These are phyloP conservation scores for Scolanthus callimorphus DNA, from an alignment of 92 coral and sea anemone species.

Conservation along the genomic window DNA sequence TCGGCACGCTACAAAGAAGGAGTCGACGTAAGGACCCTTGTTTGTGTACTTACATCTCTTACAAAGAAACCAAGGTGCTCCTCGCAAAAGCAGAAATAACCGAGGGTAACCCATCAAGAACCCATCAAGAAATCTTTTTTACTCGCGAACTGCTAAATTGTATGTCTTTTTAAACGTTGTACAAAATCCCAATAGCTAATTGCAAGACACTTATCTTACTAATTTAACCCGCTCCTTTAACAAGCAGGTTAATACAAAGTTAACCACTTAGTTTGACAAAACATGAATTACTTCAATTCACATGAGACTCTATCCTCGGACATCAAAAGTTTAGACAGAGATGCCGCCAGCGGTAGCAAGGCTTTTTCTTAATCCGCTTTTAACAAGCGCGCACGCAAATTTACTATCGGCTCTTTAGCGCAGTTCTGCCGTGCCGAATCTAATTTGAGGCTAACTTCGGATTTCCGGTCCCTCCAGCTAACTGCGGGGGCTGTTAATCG, in stretches of 20 bases:
- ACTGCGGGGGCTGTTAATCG: not conserved
- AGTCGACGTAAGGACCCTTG: not conserved
- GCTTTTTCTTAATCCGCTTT: constrained; percentile 1
- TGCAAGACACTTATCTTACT: not conserved
- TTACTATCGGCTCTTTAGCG: not conserved
- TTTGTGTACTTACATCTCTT: not conserved
- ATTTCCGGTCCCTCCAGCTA: constrained; percentile 10
- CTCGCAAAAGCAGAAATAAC: not conserved
- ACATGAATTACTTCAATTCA: constrained; percentile 27
- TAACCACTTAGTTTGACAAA: constrained; percentile 22
- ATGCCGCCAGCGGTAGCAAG: constrained; percentile 10
- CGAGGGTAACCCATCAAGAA: not conserved
- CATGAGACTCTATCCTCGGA: constrained; percentile 17
- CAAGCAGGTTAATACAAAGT: constrained; percentile 17
- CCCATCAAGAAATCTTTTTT: not conserved
- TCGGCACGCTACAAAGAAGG: constrained; percentile 60
- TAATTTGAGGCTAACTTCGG: constrained; percentile 11
- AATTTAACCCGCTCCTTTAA: not conserved
- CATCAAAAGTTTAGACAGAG: constrained; percentile 7
- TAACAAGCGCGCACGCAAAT: constrained; percentile 13
- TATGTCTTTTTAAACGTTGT: too few species aligned
- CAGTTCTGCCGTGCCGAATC: not conserved
- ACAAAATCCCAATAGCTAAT: too few species aligned
- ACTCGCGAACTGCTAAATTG: not conserved
- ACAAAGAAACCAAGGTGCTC: not conserved